Conservation (phyloP, 2,797 vertebrate genomes). For the Neosilurus hyrtlii region DNA sequence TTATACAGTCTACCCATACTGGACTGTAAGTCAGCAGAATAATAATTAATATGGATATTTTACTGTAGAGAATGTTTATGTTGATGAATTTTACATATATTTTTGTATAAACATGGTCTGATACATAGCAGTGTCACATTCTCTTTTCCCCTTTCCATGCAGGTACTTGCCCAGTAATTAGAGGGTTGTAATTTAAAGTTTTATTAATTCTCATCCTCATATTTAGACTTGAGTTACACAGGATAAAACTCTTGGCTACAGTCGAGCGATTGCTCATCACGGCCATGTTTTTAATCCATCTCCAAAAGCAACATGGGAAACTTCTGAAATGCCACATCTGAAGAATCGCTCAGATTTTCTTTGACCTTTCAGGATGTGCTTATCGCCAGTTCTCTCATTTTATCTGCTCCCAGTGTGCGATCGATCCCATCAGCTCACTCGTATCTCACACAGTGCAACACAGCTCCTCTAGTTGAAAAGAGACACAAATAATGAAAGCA, state of each 20-base stretch:
- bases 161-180: too few species aligned
- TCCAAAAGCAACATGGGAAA: constrained; percentile 28
- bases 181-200: too few species aligned
- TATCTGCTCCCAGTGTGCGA: constrained; percentile 35
- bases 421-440: constrained; percentile 24
- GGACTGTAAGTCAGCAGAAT: too few species aligned
- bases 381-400: constrained; percentile 32
- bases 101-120: too few species aligned
- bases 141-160: too few species aligned
- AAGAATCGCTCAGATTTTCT: constrained; percentile 45
- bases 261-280: constrained; percentile 23
- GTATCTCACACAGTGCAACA: background rate
- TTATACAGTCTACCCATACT: too few species aligned
- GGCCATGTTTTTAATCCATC: constrained; percentile 21
- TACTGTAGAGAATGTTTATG: too few species aligned
- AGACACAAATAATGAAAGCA: background rate
- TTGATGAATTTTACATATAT: too few species aligned
- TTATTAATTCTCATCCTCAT: too few species aligned
- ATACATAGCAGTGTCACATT: too few species aligned
- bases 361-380: constrained; percentile 49
- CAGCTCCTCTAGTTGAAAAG: background rate
- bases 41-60: too few species aligned
- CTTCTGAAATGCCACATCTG: constrained; percentile 47
- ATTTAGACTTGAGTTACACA: background rate
- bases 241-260: background rate